Conservation (phyloP, 2,888 invertebrate genomes). For the Hydrotaea cyrtoneurina region DNA sequence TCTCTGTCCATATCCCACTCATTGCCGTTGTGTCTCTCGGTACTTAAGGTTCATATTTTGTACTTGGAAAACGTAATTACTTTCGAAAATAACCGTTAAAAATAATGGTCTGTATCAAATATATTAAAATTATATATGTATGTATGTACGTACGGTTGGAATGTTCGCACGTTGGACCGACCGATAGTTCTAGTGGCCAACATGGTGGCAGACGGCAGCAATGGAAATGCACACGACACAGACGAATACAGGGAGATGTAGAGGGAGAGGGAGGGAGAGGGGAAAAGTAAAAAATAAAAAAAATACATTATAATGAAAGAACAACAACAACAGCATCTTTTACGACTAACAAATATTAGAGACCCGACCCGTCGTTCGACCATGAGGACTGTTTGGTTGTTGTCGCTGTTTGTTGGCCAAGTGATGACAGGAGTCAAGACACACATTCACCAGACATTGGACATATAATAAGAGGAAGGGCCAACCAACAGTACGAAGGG, state of each 20-base stretch:
- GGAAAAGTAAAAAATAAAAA: slow-evolving; percentile 43
- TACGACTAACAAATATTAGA: slow-evolving; percentile 37
- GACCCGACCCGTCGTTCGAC: not conserved
- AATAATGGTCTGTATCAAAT: slow-evolving; percentile 80
- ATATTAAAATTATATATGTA: slow-evolving; percentile 77
- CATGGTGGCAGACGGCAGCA: not conserved
- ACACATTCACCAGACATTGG: slow-evolving; percentile 33
- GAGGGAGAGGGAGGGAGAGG: slow-evolving; percentile 13
- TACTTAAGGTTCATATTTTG: slow-evolving; percentile 64
- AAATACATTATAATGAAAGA: slow-evolving; percentile 56
- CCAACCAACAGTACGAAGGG: not conserved
- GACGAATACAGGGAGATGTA: slow-evolving; percentile 22
- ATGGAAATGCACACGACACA: not conserved
- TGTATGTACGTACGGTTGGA: slow-evolving; percentile 41
- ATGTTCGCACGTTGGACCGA: slow-evolving; percentile 8
- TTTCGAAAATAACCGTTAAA: slow-evolving; percentile 80
- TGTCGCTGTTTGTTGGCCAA: slow-evolving; percentile 30
- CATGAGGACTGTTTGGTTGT: not conserved
- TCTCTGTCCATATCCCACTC: not conserved
- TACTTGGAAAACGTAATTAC: slow-evolving; percentile 76
- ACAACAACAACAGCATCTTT: slow-evolving; percentile 42
- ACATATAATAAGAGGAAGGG: slow-evolving; percentile 20
- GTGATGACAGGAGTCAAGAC: slow-evolving; percentile 34
- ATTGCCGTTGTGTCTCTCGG: slow-evolving; percentile 30
- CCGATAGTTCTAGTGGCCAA: slow-evolving; percentile 15